phyloP scores from a whole-genome alignment of 64 coral and sea anemone genomes.

The Trachythela sp. region DNA sequence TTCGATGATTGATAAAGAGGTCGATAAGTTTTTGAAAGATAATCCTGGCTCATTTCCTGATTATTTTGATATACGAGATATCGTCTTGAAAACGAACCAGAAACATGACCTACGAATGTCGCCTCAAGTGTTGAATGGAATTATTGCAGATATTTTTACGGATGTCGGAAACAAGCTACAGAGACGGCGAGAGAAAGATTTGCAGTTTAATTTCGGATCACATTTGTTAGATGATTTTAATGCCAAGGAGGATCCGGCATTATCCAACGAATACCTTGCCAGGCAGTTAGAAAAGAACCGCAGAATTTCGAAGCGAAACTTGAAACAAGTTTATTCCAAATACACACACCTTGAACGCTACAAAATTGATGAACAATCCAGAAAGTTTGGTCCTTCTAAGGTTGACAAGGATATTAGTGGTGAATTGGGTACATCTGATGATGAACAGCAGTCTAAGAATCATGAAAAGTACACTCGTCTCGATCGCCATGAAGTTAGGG shows the following conservation, averaged over 20 bases:
- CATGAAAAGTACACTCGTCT: background rate
- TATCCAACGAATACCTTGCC: background rate
- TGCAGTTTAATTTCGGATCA: constrained; percentile 77
- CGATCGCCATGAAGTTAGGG: background rate
- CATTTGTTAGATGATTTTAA: constrained; percentile 59
- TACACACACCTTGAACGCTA: constrained; percentile 17
- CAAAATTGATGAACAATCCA: background rate
- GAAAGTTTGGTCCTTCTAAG: background rate
- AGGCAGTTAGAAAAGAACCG: background rate
- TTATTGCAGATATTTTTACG: constrained; percentile 75
- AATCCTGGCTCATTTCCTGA: constrained; percentile 65
- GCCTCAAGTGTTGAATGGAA: constrained; percentile 41
- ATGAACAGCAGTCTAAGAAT: background rate
- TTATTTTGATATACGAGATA: constrained; percentile 69
- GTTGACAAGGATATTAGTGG: background rate
- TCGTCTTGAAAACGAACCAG: constrained; percentile 55
- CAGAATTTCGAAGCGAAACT: background rate
- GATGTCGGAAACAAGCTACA: constrained; percentile 85
- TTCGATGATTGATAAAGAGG: constrained; percentile 67
- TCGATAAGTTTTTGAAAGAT: constrained; percentile 65
- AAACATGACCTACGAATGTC: constrained; percentile 61
- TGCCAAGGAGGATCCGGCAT: constrained; percentile 64
- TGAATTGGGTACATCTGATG: constrained; percentile 1
- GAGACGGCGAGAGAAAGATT: constrained; percentile 72
- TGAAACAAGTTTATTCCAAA: background rate